A percentile compares a stretch with the other conserved stretches of the same genome.
These are phyloP conservation scores for Cepphus grylle DNA, from an alignment of 2,113 vertebrate species.

Conservation along the genomic window DNA sequence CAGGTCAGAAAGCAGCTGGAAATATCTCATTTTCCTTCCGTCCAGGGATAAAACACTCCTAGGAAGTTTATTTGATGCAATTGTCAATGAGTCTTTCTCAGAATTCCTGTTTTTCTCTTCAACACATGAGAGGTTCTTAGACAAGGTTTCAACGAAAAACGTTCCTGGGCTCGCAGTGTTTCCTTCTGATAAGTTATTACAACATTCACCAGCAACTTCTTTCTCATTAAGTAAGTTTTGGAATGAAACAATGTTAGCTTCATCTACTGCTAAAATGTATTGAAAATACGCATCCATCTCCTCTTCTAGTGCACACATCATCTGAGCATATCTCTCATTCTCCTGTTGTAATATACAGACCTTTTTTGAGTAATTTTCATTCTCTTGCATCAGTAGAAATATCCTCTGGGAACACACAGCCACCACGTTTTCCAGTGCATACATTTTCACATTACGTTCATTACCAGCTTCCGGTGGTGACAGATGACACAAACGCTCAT, in stretches of 20 bases:
- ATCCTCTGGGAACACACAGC: conserved; percentile 69
- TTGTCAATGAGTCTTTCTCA: neutral
- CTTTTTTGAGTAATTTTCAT: neutral
- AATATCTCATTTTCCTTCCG: neutral
- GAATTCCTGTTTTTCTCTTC: neutral
- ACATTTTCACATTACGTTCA: conserved; percentile 9
- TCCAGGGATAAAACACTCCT: neutral
- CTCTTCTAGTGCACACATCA: neutral
- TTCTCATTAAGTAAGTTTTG: conserved; percentile 1
- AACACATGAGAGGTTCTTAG: neutral
- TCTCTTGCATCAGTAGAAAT: conserved; percentile 52
- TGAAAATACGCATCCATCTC: neutral
- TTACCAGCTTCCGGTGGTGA: neutral
- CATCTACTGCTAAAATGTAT: neutral
- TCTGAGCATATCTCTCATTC: neutral
- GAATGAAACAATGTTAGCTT: neutral
- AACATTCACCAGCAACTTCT: neutral
- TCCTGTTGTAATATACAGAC: neutral
- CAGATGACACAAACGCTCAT: neutral
- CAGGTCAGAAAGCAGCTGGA: conserved; percentile 54
- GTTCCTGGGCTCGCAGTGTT: neutral
- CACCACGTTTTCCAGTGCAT: conserved; percentile 59
- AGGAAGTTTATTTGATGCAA: neutral
- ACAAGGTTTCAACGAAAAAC: neutral
- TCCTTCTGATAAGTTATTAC: neutral